Evolutionary conservation across 2,888 invertebrate genomes (phyloP).

Genomic region (Helicoverpa assulta): DNA sequence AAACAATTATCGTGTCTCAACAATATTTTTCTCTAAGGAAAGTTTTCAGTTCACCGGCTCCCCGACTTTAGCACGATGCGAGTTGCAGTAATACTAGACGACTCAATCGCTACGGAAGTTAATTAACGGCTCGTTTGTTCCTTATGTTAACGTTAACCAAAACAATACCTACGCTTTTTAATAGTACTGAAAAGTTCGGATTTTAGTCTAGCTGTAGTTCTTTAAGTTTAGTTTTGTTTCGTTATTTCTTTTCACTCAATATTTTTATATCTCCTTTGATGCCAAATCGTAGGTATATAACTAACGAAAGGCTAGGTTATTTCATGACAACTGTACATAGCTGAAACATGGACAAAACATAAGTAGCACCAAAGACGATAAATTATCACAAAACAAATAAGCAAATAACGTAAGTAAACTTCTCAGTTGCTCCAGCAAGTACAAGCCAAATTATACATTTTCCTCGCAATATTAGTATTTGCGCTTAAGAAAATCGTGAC

Average conservation of each 20-base stretch:
- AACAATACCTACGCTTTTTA: too few species aligned
- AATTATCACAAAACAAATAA: background rate
- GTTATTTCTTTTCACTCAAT: too few species aligned
- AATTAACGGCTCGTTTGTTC: conserved; percentile 5
- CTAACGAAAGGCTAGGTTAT: too few species aligned
- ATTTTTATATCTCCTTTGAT: too few species aligned
- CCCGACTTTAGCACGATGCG: background rate
- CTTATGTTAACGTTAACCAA: conserved; percentile 12
- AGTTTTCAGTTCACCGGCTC: background rate
- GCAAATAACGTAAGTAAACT: background rate
- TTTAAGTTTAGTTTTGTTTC: too few species aligned
- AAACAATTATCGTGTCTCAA: too few species aligned
- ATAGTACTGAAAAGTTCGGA: too few species aligned
- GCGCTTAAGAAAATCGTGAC: conserved; percentile 10
- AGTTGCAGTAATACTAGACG: conserved; percentile 2
- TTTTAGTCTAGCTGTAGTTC: too few species aligned
- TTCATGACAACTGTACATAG: too few species aligned
- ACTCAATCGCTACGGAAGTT: conserved; percentile 13
- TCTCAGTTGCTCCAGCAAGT: background rate
- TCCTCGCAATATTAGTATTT: conserved; percentile 10
- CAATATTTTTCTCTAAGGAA: too few species aligned
- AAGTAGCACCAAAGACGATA: background rate
- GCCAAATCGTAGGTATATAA: too few species aligned
- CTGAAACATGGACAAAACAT: too few species aligned
- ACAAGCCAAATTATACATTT: conserved; percentile 1